Conservation (phyloP, 2,797 vertebrate genomes). For the Orientallactaga sibirica region DNA sequence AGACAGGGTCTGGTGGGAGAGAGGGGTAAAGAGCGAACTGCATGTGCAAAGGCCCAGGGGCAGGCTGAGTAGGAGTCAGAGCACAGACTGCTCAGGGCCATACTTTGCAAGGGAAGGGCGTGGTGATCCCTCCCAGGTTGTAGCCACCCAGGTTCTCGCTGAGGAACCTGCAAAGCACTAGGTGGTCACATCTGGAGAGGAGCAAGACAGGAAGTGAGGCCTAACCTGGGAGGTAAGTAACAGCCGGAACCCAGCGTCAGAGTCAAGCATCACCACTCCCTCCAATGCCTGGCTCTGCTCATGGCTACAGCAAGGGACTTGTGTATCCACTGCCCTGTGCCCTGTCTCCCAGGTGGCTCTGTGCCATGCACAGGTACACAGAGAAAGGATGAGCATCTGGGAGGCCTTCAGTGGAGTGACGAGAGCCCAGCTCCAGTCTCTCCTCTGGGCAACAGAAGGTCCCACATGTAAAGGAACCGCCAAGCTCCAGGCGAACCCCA, state of each 20-base stretch:
- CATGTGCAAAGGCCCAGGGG: too few relatives aligned
- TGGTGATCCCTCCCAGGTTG: too few relatives aligned
- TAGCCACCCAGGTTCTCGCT: too few relatives aligned
- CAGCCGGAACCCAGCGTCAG: background rate
- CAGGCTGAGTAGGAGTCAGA: too few relatives aligned
- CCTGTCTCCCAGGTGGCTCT: background rate
- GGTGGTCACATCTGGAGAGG: too few relatives aligned
- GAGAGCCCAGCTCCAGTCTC: background rate
- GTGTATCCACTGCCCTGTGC: background rate
- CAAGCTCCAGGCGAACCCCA: background rate
- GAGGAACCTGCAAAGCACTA: too few relatives aligned
- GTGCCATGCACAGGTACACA: rapidly evolving
- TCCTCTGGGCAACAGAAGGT: background rate
- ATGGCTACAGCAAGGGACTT: background rate
- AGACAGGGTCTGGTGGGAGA: too few relatives aligned
- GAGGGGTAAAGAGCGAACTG: too few relatives aligned
- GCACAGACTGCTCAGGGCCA: too few relatives aligned
- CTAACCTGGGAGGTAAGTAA: background rate
- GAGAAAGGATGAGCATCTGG: background rate
- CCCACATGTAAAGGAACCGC: background rate
- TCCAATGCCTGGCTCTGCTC: too few relatives aligned
- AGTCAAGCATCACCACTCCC: background rate
- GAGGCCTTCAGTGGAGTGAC: background rate
- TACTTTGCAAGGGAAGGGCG: too few relatives aligned
- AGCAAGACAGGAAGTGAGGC: too few relatives aligned